Percentiles rank a stretch among this genome's conserved stretches.
Conservation (phyloP, 30 jellyfish, hydroid and myxozoan species). For the Cassiopea xamachana region DNA sequence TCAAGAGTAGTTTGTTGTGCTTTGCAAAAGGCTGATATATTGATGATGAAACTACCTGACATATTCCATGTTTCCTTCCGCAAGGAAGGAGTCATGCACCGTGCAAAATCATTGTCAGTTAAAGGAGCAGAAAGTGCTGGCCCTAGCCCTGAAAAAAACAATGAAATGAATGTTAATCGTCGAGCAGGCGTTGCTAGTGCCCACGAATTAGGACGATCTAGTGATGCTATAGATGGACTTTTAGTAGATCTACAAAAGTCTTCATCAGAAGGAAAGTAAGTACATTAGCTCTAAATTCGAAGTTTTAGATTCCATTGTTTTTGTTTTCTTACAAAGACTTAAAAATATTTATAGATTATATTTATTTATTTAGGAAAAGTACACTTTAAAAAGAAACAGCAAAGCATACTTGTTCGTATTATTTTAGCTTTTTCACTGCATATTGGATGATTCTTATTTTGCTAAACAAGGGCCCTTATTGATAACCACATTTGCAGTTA, state of each 20-base stretch:
- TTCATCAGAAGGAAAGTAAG: constrained; percentile 60
- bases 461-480: too few relatives aligned
- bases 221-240: constrained; percentile 26
- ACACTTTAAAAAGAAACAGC: too few relatives aligned
- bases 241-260: constrained; percentile 52
- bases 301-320: too few relatives aligned
- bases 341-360: too few relatives aligned
- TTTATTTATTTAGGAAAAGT: too few relatives aligned
- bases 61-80: constrained; percentile 90
- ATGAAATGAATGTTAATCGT: not conserved
- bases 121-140: constrained; percentile 28
- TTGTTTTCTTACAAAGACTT: too few relatives aligned
- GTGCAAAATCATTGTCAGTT: constrained; percentile 58
- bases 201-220: constrained; percentile 13
- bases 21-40: constrained; percentile 87
- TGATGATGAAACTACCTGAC: constrained; percentile 91
- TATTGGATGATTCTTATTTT: too few relatives aligned
- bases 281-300: not conserved
- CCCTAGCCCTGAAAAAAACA: constrained; percentile 48
- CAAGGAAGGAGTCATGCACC: constrained; percentile 98
- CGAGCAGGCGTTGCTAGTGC: constrained; percentile 17
- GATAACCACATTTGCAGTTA: too few relatives aligned
- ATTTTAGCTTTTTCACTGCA: too few relatives aligned
- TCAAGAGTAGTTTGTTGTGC: constrained; percentile 90
- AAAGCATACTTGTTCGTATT: too few relatives aligned